These are phyloP conservation scores for Percopsis transmontana DNA, from an alignment of 2,113 vertebrate genomes.

Conservation along the genomic window DNA sequence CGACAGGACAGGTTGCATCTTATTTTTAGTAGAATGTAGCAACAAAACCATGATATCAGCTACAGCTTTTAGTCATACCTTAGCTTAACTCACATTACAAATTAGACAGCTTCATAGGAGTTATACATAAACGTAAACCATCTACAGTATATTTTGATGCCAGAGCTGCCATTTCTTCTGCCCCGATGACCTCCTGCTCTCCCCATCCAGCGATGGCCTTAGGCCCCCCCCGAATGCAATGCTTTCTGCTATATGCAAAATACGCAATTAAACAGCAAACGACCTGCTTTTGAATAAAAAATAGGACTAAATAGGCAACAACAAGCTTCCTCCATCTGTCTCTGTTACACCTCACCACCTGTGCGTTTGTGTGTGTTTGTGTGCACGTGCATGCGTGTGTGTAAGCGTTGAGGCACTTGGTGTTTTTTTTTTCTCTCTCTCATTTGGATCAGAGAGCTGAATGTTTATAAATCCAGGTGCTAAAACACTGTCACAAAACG, in stretches of 20 bases:
- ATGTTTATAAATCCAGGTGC: constrained; percentile 25
- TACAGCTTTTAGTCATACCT: not conserved
- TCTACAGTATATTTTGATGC: constrained; percentile 17
- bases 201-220: constrained; percentile 7
- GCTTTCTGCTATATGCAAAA: constrained; percentile 49
- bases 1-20: no score
- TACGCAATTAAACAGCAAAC: constrained; percentile 46
- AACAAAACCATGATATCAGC: not conserved
- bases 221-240: constrained; percentile 21
- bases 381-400: constrained; percentile 1
- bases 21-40: not conserved
- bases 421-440: not conserved
- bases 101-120: not conserved
- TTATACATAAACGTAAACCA: constrained; percentile 2
- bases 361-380: constrained; percentile 6
- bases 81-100: not conserved
- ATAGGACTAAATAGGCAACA: constrained; percentile 34
- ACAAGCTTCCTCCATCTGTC: constrained; percentile 53
- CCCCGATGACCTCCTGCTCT: constrained; percentile 17
- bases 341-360: constrained; percentile 31
- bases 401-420: not conserved
- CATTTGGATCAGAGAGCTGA: constrained; percentile 31
- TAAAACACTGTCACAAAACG: not conserved
- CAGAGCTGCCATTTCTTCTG: constrained; percentile 21
- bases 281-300: constrained; percentile 35